Base-by-base conservation (phyloP, 2,113 vertebrate species). In the Elanus axillaris region DNA sequence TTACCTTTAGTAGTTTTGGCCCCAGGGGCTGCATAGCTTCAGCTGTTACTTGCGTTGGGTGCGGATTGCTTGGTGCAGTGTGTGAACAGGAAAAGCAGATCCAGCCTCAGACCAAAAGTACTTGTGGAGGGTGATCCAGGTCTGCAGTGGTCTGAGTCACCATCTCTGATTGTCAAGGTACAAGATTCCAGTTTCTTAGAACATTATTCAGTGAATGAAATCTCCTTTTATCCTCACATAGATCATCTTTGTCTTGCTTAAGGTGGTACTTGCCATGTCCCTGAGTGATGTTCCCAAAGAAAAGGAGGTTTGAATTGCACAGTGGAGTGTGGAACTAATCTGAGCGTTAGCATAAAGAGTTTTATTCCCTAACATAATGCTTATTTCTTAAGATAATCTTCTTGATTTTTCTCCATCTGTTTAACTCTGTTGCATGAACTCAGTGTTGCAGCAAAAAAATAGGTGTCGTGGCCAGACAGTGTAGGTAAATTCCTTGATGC, bases 401-500 rank as follows among this genome's bases (percentile, higher is more conserved):
- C 40, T 31, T 55, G 25, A 22, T 48, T 81, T 93, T 96, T 74
- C 69, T 87, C 10, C 21, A 56, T 84, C 59, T 84, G 1, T 34
- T 86, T 21, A 77, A 20, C 17, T 66, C 21, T 26, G 20, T 36
- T 77, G 14, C 26, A 23, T 63, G 23, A 66, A 60, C 16, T 72
- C 62, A 31, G 18, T 27, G 12, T 40, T 52, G 36, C 36, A 76
- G 34, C 2, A 32, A 40, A 68, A 68, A 55, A 22, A 19, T 0
- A 67, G 3, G 7, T 38, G 31, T 36, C 2, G 0, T 62, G 17
- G 29, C 40, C 63, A 29, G 42, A 59, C 5, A 26, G 3, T 2
- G 6, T 3, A 45, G 17, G 17, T 68, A 42, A 78, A 67, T 45
- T 38, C 32, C 38, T 66, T 59, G 42, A n/a, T 47, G 13, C 2